Evolutionary conservation across 2,888 invertebrate genomes (phyloP), one percentile per base, ranked within the genome.

Genomic region (Lacanobia oleracea): DNA sequence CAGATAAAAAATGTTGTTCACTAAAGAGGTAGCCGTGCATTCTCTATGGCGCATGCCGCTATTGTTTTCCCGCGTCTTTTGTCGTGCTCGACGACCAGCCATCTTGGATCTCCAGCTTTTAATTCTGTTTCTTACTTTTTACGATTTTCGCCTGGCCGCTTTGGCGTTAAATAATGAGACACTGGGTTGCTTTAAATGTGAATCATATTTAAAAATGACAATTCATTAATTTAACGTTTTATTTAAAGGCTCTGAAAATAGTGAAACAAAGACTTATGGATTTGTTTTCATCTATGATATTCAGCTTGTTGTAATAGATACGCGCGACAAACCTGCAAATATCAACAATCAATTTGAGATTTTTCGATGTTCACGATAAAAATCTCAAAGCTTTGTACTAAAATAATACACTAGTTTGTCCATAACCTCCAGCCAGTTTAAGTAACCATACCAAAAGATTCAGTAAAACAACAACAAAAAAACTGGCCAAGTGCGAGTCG

Each of bases 21-120:
- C 69, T 72, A 81, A 85, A 83, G 77, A 81, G 73, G 78, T 90
- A 87, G 86, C 88, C 79, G 85, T 88, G 88, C 88, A 85, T 88
- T 90, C 87, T 90, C 86, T 86, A 85, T 85, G 86, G 83, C 83
- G 82, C 82, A 86, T 85, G 81, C 83, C 69, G 86, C 89, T 85
- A 91, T 93, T 93, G 93, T 87, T 93, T 92, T 89, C 86, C 84
- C 85, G 86, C 87, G 90, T 85, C 93, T 93, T 93, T 93, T 93
- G 93, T 93, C 86, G 87, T 85, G 79, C 74, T 77, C 66, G 63
- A 62, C 73, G 82, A 76, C 93, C 91, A 91, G 77, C 77, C n/a
- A 79, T 75, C 61, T 74, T 77, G 84, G 93, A 88, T 66, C 90
- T 81, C 73, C 70, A 67, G 63, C 77, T 82, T 82, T 84, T 81